Conservation (phyloP, 2,888 invertebrate species). For the Drosophila niveifrons region DNA sequence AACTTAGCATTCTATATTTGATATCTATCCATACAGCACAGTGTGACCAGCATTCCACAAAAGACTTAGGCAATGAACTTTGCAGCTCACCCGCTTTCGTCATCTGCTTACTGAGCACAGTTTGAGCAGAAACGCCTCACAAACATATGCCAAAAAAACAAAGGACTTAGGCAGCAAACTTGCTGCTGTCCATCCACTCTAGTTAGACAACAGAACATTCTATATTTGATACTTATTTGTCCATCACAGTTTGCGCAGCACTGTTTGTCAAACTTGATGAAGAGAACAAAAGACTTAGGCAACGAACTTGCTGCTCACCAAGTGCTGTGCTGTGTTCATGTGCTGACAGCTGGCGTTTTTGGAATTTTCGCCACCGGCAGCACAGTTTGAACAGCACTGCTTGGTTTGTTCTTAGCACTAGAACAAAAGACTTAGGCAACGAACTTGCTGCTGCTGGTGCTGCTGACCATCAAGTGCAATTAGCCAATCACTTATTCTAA, state of each 20-base stretch:
- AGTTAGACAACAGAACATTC: slow-evolving; percentile 78
- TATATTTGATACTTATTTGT: slow-evolving; percentile 18
- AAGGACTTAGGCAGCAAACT: slow-evolving; percentile 67
- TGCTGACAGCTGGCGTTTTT: slow-evolving; percentile 56
- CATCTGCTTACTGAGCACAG: too few species aligned
- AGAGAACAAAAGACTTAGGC: not conserved
- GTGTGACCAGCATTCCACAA: slow-evolving; percentile 14
- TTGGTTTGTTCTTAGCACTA: too few species aligned
- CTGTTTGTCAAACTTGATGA: not conserved
- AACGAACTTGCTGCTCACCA: too few species aligned
- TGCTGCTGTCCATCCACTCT: too few species aligned
- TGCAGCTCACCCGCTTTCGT: too few species aligned
- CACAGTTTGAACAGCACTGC: slow-evolving; percentile 31
- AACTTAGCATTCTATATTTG: slow-evolving; percentile 70
- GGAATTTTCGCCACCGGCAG: slow-evolving; percentile 54
- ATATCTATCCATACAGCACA: not conserved
- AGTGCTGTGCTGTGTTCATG: not conserved
- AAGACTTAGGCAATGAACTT: not conserved
- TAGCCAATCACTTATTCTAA: slow-evolving; percentile 79
- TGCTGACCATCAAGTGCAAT: slow-evolving; percentile 39
- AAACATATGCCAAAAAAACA: slow-evolving; percentile 24
- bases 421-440: slow-evolving; percentile 66
- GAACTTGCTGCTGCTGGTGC: slow-evolving; percentile 43
- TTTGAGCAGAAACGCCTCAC: slow-evolving; percentile 41
- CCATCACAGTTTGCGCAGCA: slow-evolving; percentile 26